phyloP scores from a whole-genome alignment of 2,888 invertebrate species.

The Eristalis pertinax region DNA sequence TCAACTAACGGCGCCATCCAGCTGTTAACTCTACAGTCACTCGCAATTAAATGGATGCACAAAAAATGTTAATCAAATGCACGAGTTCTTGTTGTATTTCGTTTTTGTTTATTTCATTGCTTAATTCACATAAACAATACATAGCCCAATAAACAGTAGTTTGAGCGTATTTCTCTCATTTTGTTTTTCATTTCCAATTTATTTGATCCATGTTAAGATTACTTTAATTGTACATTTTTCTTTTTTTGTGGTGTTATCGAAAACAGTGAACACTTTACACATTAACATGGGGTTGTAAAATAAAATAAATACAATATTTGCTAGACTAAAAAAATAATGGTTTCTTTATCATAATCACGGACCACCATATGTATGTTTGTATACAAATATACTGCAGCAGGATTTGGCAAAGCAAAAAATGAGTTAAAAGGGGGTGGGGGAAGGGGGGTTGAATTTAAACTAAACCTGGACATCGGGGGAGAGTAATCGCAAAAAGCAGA shows the following conservation, averaged over 20 bases:
- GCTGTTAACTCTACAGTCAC: no score
- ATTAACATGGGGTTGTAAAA: conserved; percentile 40
- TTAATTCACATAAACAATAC: conserved; percentile 31
- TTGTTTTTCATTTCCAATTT: conserved; percentile 31
- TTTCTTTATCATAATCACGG: conserved; percentile 29
- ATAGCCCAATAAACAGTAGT: conserved; percentile 35
- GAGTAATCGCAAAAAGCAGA: background rate
- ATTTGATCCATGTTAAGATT: conserved; percentile 6
- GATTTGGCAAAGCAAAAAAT: background rate
- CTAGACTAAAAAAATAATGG: conserved; percentile 38
- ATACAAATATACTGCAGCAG: conserved; percentile 19
- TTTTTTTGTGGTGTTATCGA: background rate
- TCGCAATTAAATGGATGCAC: no score
- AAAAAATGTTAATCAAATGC: background rate
- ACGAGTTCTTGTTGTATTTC: background rate
- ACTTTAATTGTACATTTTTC: conserved; percentile 3
- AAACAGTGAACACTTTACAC: conserved; percentile 38
- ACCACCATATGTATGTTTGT: conserved; percentile 22
- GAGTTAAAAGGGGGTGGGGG: no score
- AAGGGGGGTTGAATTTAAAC: background rate
- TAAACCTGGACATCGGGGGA: background rate
- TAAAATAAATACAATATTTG: conserved; percentile 64
- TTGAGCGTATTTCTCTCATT: conserved; percentile 25
- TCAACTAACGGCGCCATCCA: no score
- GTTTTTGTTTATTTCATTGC: conserved; percentile 10